Conservation (phyloP, 1,140 invertebrate genomes). For the Chlorops oryzae region DNA sequence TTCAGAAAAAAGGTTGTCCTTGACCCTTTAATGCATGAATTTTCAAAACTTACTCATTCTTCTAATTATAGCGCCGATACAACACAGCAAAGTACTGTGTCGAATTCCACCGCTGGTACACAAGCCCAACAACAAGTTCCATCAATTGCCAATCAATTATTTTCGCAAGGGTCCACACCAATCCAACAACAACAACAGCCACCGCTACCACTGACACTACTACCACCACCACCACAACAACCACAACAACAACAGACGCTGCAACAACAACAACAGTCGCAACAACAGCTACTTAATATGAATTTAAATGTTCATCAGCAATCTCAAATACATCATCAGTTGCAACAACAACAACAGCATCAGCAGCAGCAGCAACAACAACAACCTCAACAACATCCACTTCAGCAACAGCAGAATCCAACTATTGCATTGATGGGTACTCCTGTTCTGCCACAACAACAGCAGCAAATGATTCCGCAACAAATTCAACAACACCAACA, state of each 20-base stretch:
- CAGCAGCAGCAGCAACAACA: slow-evolving; percentile 27
- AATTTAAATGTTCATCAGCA: too few relatives aligned
- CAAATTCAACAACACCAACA: slow-evolving; percentile 26
- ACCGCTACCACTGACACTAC: slow-evolving; percentile 15
- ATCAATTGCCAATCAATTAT: slow-evolving; percentile 17
- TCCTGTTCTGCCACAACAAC: slow-evolving; percentile 12
- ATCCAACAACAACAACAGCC: too few relatives aligned
- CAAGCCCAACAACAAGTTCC: too few relatives aligned
- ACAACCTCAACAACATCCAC: slow-evolving; percentile 10
- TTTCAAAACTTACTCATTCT: too few relatives aligned
- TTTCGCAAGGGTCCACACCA: slow-evolving; percentile 11
- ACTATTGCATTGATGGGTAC: slow-evolving; percentile 11
- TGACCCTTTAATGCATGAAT: too few relatives aligned
- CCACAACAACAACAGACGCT: slow-evolving; percentile 1
- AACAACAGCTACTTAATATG: slow-evolving; percentile 19
- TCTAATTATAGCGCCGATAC: too few relatives aligned
- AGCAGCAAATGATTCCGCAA: slow-evolving; percentile 32
- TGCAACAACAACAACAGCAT: slow-evolving; percentile 27
- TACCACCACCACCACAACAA: slow-evolving; percentile 5
- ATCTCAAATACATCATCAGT: slow-evolving; percentile 18
- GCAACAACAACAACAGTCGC: slow-evolving; percentile 11
- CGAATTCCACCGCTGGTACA: neutral
- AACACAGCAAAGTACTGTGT: neutral
- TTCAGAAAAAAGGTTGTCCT: slow-evolving; percentile 31
- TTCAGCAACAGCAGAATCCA: slow-evolving; percentile 8